Percentiles rank a stretch among this genome's conserved stretches.
Conservation (phyloP, 2,113 vertebrate species). For the Procavia capensis region DNA sequence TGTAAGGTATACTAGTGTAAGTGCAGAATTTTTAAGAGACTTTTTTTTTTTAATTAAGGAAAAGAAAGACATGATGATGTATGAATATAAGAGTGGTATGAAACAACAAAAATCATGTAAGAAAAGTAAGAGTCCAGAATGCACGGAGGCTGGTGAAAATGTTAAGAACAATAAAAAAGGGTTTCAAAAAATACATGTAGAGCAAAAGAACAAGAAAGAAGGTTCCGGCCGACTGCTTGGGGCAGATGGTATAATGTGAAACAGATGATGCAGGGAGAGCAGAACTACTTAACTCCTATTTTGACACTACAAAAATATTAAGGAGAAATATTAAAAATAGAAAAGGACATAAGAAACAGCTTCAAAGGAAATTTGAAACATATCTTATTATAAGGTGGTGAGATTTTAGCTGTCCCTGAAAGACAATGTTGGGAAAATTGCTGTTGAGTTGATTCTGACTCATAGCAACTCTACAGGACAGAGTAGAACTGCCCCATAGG, state of each 20-base stretch:
- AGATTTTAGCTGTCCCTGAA: background rate
- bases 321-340: conserved; percentile 57
- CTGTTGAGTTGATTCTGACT: too few species aligned
- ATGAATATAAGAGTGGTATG: conserved; percentile 31
- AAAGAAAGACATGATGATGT: conserved; percentile 43
- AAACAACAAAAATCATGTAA: conserved; percentile 59
- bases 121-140: conserved; percentile 64
- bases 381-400: background rate
- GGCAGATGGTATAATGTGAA: conserved; percentile 77
- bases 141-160: conserved; percentile 78
- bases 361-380: conserved; percentile 42
- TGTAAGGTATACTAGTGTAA: background rate
- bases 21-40: background rate
- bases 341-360: conserved; percentile 53
- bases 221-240: conserved; percentile 63
- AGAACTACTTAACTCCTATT: conserved; percentile 59
- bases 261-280: conserved; percentile 68
- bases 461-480: too few species aligned
- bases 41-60: too few species aligned
- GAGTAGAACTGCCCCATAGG: too few species aligned
- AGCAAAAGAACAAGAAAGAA: conserved; percentile 68
- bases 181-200: conserved; percentile 59
- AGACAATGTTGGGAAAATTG: conserved; percentile 4
- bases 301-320: conserved; percentile 64
- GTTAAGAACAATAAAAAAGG: conserved; percentile 76